These are phyloP conservation scores for Platycercus adscitus DNA, from an alignment of 2,113 vertebrate species.

Conservation along the genomic window DNA sequence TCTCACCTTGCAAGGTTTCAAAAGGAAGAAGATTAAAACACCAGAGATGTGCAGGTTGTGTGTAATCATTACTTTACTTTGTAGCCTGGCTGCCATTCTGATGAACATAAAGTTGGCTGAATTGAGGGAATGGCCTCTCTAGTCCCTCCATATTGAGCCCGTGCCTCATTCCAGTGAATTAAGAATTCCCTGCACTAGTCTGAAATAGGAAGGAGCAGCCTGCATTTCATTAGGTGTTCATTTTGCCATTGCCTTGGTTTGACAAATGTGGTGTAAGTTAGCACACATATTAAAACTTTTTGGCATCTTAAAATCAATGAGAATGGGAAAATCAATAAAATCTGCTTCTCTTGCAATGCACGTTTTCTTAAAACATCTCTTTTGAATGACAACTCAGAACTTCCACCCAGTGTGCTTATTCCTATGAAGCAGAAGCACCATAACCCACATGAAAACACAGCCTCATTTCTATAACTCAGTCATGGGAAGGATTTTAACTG, in stretches of 20 bases:
- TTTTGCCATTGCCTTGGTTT: background rate
- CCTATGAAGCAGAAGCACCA: background rate
- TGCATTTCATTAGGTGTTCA: background rate
- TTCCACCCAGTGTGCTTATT: background rate
- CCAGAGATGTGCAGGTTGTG: background rate
- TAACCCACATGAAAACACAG: background rate
- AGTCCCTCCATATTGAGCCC: background rate
- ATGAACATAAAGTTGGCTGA: fast-evolving
- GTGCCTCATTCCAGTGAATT: background rate
- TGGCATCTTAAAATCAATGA: background rate
- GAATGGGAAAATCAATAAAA: background rate
- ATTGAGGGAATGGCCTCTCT: background rate
- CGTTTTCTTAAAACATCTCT: background rate
- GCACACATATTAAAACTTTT: background rate
- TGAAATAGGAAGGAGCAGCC: background rate
- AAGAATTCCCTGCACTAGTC: background rate
- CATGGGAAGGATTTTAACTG: background rate
- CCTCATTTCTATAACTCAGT: background rate
- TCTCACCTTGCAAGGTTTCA: background rate
- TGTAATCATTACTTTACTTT: background rate
- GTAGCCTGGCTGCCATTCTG: background rate
- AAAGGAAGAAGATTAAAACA: background rate
- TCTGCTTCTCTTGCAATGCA: background rate
- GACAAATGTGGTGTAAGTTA: background rate
- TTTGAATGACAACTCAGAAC: background rate